Percentiles rank a stretch among this genome's conserved stretches.
These are phyloP conservation scores for Cephus sareptanus DNA, from an alignment of 2,888 invertebrate genomes.

Conservation along the genomic window DNA sequence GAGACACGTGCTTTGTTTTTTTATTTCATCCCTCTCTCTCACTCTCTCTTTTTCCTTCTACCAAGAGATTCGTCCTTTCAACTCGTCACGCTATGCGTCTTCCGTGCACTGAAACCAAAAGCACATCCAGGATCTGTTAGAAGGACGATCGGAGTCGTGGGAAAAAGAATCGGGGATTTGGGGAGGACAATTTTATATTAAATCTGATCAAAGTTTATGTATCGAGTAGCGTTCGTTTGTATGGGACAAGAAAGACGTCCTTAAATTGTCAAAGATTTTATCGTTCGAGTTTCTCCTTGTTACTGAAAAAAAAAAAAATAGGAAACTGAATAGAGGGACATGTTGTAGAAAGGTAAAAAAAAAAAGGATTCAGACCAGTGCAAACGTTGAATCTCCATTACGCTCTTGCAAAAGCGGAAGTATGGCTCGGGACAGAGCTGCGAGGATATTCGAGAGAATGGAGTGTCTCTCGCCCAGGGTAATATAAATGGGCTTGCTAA, in stretches of 20 bases:
- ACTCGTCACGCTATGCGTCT: not conserved
- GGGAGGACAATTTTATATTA: not conserved
- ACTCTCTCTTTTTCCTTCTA: not conserved
- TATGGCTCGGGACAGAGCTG: constrained; percentile 11
- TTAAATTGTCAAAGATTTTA: not conserved
- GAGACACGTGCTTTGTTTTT: not conserved
- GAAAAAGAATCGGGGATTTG: not conserved
- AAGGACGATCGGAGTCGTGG: not conserved
- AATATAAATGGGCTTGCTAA: constrained; percentile 23
- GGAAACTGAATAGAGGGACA: not conserved
- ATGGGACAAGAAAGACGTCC: not conserved
- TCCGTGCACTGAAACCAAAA: not conserved
- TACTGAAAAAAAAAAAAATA: not conserved
- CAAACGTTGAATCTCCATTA: not conserved
- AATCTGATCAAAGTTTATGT: not conserved
- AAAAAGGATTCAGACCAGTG: not conserved
- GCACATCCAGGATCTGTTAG: not conserved
- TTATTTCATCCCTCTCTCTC: not conserved
- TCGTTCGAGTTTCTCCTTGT: not conserved
- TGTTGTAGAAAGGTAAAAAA: not conserved
- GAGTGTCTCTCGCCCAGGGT: constrained; percentile 14
- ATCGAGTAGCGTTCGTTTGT: not conserved
- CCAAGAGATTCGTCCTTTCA: not conserved
- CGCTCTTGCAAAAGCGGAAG: constrained; percentile 19
- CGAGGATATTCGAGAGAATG: not conserved